Conservation (phyloP, 2,888 invertebrate genomes). For the Scaptomyza cyrtandrae region DNA sequence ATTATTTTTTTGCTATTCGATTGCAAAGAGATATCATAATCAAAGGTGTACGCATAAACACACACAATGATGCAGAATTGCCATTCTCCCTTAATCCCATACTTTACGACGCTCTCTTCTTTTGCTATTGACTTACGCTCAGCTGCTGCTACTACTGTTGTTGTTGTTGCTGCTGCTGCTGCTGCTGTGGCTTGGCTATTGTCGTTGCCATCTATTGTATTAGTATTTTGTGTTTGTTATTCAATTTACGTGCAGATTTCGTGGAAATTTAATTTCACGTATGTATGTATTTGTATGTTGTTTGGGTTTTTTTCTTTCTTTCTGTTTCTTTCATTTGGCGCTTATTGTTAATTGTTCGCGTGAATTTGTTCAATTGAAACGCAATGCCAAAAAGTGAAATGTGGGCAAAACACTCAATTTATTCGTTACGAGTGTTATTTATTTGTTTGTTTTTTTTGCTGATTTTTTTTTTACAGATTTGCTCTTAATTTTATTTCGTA, state of each 20-base stretch:
- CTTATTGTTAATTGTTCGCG: conserved; percentile 82
- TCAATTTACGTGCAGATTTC: conserved; percentile 63
- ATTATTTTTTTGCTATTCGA: neutral
- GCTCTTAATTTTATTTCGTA: conserved; percentile 44
- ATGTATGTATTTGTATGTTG: neutral
- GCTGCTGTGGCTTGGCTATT: conserved; percentile 27
- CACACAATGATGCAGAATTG: conserved; percentile 6
- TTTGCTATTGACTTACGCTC: conserved; percentile 17
- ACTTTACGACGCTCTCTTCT: neutral
- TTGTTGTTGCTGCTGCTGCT: conserved; percentile 26
- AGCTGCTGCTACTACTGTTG: conserved; percentile 12
- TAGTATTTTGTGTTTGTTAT: conserved; percentile 42
- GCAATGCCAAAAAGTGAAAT: conserved; percentile 79
- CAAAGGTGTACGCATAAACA: conserved; percentile 20
- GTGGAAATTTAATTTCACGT: conserved; percentile 62
- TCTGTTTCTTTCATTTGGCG: conserved; percentile 44
- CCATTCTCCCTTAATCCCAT: conserved; percentile 7
- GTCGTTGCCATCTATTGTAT: conserved; percentile 48
- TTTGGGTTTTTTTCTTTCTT: conserved; percentile 23
- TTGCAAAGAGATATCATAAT: conserved; percentile 18
- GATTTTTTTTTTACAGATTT: conserved; percentile 11
- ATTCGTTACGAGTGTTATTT: conserved; percentile 50
- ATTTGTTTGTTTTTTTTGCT: conserved; percentile 36
- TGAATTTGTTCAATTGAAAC: conserved; percentile 82
- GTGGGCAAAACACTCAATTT: conserved; percentile 77